phyloP scores from a whole-genome alignment of 2,113 vertebrate species.

The Riparia riparia region DNA sequence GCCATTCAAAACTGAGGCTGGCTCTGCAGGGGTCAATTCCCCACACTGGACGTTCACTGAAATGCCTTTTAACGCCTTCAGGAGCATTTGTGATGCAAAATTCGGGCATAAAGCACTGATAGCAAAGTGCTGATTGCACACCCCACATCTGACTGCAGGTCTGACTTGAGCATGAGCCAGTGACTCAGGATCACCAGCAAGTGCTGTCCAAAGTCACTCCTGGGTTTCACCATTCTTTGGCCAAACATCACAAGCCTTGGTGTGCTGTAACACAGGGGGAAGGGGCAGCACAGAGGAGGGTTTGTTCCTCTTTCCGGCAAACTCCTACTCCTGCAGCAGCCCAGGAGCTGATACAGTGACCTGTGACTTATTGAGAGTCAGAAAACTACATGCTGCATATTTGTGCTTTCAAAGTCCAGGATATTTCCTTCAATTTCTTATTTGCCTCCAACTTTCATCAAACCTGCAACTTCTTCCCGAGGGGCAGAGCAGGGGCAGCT shows the following conservation, averaged over 20 bases:
- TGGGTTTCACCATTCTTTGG: constrained; percentile 5
- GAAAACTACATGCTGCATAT: neutral
- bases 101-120: neutral
- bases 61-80: neutral
- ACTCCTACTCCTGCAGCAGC: neutral
- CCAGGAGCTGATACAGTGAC: neutral
- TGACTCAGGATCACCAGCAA: constrained; percentile 30
- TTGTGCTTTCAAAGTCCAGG: neutral
- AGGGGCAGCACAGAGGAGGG: neutral
- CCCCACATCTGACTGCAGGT: neutral
- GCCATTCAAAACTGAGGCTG: neutral
- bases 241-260: constrained; percentile 12
- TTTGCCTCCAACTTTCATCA: neutral
- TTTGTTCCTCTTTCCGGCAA: constrained; percentile 13
- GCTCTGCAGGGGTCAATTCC: neutral
- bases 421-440: neutral
- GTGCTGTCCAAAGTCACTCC: neutral
- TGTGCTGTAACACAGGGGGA: neutral
- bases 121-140: neutral
- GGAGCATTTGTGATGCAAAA: neutral
- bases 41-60: neutral
- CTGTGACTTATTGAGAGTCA: neutral
- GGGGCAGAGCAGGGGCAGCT: neutral
- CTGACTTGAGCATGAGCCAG: neutral
- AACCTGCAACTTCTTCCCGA: neutral